phyloP scores from a whole-genome alignment of 2,113 vertebrate species.

The Sula dactylatra region DNA sequence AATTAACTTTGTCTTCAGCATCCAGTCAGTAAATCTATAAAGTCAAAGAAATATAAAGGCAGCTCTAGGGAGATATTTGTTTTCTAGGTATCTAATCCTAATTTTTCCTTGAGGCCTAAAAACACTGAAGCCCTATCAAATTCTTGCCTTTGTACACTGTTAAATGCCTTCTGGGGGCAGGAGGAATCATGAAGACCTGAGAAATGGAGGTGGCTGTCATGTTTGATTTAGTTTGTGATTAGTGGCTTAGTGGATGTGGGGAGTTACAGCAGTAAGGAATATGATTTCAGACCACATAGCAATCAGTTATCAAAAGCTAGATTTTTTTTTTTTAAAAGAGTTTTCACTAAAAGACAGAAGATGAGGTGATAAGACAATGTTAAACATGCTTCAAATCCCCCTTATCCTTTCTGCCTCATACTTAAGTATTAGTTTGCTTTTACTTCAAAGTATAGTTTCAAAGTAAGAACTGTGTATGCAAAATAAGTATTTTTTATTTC shows the following conservation, averaged over 20 bases:
- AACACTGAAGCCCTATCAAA: not conserved
- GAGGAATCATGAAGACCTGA: not conserved
- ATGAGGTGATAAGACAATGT: not conserved
- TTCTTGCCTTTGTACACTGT: not conserved
- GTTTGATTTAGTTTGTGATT: conserved; percentile 13
- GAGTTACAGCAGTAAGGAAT: not conserved
- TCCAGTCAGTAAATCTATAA: not conserved
- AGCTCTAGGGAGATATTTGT: not conserved
- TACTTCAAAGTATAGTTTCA: conserved; percentile 1
- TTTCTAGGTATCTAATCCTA: conserved; percentile 14
- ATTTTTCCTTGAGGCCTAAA: not conserved
- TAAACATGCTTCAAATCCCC: not conserved
- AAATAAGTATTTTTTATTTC: conserved; percentile 42
- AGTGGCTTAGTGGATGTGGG: not conserved
- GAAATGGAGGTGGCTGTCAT: not conserved
- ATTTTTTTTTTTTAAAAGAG: not conserved
- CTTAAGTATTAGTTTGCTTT: not conserved
- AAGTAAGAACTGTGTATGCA: conserved; percentile 13
- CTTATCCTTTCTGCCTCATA: not conserved
- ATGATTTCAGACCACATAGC: not conserved
- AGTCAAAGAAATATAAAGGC: not conserved
- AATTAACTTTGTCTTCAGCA: not conserved
- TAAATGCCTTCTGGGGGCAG: not conserved
- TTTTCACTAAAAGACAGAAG: not conserved
- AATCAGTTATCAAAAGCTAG: not conserved